Base-by-base conservation (phyloP, 2,888 invertebrate genomes). In the Pollenia amentaria region DNA sequence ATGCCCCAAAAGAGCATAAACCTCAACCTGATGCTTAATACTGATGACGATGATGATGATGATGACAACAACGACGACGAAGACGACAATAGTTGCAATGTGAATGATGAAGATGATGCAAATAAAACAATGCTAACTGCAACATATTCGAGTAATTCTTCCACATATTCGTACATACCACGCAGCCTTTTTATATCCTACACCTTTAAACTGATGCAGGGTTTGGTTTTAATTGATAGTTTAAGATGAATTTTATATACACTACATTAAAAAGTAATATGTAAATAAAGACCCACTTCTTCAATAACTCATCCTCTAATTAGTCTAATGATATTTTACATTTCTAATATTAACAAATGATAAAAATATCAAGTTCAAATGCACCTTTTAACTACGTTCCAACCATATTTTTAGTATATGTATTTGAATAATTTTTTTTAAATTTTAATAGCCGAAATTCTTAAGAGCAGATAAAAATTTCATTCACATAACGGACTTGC, bases 1-100 rank as follows among this genome's bases (percentile, higher is more conserved):
- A 90, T 91, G 90, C 88, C 87, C 89, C 90, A 91, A 88, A 87
- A 87, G 86, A 88, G 85, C 85, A 84, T 78, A 84, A 87, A 57
- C 87, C 87, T 87, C 84, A 87, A 87, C 87, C 87, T 84, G 84
- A 84, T 84, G 76, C 80, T 76, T 73, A 73, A 42, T 84, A 67
- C 57, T 80, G 79, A 40, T 48, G 67, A 53, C 29, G 78, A 60
- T 42, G 44, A 48, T 53, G 65, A 65, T 70, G 69, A 75, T 79
- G 80, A 70, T 8, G 80, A 80, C 18, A 78, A 80, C 18, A 48
- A 69, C 62, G 75, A 53, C 44, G 72, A 65, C 38, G 72, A 62
- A 67, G 76, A 73, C 76, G 73, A 84, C 78, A 80, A 69, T 81
- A 64, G 79, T 73, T 76, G 76, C 80, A 84, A 83, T 84, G 85